Percentiles rank a stretch among this genome's conserved stretches.
These are phyloP conservation scores for Dynastes grantii DNA, from an alignment of 2,888 invertebrate genomes.

Conservation along the genomic window DNA sequence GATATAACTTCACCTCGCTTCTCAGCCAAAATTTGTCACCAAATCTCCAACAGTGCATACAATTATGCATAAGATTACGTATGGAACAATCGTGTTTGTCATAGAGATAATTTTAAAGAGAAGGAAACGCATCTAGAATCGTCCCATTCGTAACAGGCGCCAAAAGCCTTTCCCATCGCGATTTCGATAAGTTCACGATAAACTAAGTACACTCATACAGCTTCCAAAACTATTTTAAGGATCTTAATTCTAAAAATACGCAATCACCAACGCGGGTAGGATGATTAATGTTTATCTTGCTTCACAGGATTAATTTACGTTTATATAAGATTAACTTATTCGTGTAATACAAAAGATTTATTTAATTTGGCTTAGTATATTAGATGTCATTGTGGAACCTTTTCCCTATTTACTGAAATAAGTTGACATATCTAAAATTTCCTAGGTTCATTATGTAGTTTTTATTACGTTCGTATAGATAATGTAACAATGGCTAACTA, in stretches of 20 bases:
- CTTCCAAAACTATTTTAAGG: conserved; percentile 21
- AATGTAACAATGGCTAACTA: no score
- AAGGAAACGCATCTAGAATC: not conserved
- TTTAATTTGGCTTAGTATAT: no score
- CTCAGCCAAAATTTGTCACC: no score
- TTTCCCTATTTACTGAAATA: no score
- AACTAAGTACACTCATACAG: conserved; percentile 11
- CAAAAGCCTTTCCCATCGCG: not conserved
- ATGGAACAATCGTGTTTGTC: not conserved
- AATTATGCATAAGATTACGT: no score
- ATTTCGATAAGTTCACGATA: not conserved
- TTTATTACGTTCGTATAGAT: no score
- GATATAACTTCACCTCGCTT: no score
- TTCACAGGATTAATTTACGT: conserved; percentile 7
- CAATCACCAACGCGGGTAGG: not conserved
- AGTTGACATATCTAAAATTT: no score
- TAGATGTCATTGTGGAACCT: no score
- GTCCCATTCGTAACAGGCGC: not conserved
- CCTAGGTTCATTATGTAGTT: no score
- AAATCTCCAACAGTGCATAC: no score
- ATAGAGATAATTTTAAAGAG: not conserved
- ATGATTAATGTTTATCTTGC: not conserved
- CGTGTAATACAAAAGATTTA: no score
- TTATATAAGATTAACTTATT: not conserved
- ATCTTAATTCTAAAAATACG: conserved; percentile 3